Percentiles rank a stretch among this genome's conserved stretches.
These are phyloP conservation scores for Seira musarum DNA, from an alignment of 2,888 invertebrate species.

Conservation along the genomic window DNA sequence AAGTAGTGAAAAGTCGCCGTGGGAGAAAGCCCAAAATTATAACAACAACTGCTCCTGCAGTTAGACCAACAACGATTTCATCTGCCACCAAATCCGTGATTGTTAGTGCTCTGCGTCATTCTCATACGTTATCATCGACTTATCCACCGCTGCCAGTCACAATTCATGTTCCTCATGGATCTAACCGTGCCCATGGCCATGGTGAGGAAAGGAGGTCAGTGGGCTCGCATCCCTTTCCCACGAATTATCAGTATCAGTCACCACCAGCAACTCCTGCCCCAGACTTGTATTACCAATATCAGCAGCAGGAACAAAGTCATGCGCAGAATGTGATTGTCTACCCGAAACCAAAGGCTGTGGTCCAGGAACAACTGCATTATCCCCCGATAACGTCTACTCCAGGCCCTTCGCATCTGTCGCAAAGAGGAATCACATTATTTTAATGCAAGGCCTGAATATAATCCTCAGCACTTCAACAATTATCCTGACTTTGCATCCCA, in stretches of 20 bases:
- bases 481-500: constrained; percentile 45
- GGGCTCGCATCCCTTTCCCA: constrained; percentile 44
- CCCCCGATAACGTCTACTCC: constrained; percentile 54
- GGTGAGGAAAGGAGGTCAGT: constrained; percentile 62
- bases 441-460: constrained; percentile 61
- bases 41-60: not conserved
- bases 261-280: constrained; percentile 60
- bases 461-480: constrained; percentile 39
- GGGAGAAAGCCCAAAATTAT: constrained; percentile 46
- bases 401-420: constrained; percentile 64
- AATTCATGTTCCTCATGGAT: constrained; percentile 64
- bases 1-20: constrained; percentile 41
- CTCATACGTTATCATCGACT: constrained; percentile 43
- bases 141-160: constrained; percentile 64
- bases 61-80: constrained; percentile 23
- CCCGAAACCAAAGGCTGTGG: constrained; percentile 65
- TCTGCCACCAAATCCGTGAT: constrained; percentile 65
- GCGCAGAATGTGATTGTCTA: constrained; percentile 69
- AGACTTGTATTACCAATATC: constrained; percentile 54
- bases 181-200: constrained; percentile 56
- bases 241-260: constrained; percentile 54
- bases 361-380: constrained; percentile 59
- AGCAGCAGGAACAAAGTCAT: constrained; percentile 38
- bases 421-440: constrained; percentile 65
- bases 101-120: constrained; percentile 66